phyloP scores from a whole-genome alignment of 1,140 invertebrate species.

The Brachionus calyciflorus region DNA sequence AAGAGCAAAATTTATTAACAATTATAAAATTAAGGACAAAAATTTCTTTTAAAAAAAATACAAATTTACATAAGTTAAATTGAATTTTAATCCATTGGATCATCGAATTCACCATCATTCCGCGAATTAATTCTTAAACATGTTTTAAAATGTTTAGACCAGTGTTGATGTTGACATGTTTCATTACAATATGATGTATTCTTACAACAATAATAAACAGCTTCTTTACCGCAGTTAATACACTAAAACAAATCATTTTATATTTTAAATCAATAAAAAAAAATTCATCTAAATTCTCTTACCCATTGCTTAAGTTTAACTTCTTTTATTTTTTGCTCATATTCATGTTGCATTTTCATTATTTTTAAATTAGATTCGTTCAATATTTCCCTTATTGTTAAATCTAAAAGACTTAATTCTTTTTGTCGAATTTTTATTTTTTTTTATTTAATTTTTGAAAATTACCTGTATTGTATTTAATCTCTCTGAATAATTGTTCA shows the following conservation, averaged over 20 bases:
- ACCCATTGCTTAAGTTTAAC: conserved; percentile 78
- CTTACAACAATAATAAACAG: conserved; percentile 88
- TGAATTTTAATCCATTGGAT: too few species aligned
- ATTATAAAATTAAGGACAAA: too few species aligned
- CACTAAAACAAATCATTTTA: conserved; percentile 63
- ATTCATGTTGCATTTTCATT: conserved; percentile 66
- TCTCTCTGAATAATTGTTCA: conserved; percentile 7
- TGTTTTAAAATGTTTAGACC: conserved; percentile 63
- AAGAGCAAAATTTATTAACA: too few species aligned
- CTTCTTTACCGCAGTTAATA: conserved; percentile 76
- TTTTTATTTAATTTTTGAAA: neutral
- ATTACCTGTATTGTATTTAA: conserved; percentile 32
- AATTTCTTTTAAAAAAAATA: too few species aligned
- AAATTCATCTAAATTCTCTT: conserved; percentile 47
- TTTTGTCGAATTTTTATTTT: neutral
- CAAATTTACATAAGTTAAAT: too few species aligned
- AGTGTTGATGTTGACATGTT: conserved; percentile 67
- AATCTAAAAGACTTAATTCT: neutral
- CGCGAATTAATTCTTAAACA: conserved; percentile 59
- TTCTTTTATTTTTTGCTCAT: conserved; percentile 69
- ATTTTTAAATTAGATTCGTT: conserved; percentile 36
- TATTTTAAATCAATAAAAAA: neutral
- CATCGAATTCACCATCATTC: conserved; percentile 51
- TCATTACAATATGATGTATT: conserved; percentile 88
- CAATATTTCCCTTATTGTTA: conserved; percentile 6